phyloP scores from a whole-genome alignment of 1,140 invertebrate genomes.

The Planococcus citri region DNA sequence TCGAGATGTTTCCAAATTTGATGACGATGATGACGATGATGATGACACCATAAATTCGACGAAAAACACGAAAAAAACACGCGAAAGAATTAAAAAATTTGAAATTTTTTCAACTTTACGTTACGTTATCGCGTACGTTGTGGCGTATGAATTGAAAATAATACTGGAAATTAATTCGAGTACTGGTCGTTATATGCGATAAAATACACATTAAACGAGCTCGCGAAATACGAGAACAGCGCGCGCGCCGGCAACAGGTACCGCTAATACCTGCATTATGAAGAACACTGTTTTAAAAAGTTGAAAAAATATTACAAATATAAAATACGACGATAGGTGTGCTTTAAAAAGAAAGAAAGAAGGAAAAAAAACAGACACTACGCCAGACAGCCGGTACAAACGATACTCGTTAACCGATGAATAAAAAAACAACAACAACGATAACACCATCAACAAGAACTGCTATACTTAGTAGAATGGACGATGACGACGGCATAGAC shows the following conservation, averaged over 20 bases:
- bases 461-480: neutral
- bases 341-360: neutral
- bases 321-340: too few species aligned
- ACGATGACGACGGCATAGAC: too few species aligned
- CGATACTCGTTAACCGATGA: slow-evolving; percentile 14
- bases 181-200: neutral
- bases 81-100: too few species aligned
- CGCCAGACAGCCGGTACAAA: slow-evolving; percentile 13
- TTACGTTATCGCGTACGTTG: too few species aligned
- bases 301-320: too few species aligned
- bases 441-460: neutral
- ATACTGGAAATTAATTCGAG: neutral
- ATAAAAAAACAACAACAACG: slow-evolving; percentile 8
- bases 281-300: neutral
- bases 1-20: too few species aligned
- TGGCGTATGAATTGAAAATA: too few species aligned
- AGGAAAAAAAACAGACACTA: slow-evolving; percentile 6
- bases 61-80: too few species aligned
- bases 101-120: too few species aligned
- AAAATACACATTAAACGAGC: neutral
- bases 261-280: neutral
- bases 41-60: too few species aligned
- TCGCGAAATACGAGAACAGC: neutral
- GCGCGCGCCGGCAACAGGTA: neutral
- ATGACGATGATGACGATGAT: too few species aligned